Base-by-base conservation (phyloP, 2,797 vertebrate genomes). In the Urocyon cinereoargenteus region DNA sequence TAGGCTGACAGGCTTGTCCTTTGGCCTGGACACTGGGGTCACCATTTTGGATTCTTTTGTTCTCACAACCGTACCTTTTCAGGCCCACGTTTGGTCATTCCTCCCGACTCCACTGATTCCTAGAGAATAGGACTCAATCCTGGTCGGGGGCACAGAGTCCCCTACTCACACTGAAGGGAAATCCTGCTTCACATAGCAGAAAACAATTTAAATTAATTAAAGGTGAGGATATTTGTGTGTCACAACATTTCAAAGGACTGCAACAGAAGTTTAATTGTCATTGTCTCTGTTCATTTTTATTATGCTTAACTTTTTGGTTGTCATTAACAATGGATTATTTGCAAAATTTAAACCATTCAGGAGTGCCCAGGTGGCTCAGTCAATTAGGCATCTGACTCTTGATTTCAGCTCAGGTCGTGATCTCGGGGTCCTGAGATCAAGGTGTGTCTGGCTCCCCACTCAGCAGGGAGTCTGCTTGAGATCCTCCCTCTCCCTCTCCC, bases 201-300 rank as follows among this genome's bases (percentile, higher is more conserved):
- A 87, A 88, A 81, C 64, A 59, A 78, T 36, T n/a, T 75, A 81
- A 91, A 85, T 62, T 55, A 53, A 75, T 72, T 93, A 68, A 66
- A 36, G 36, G 24, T 14, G 10, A 53, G 24, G 83, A 22, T 61
- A 45, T 64, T 88, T 59, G 82, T 75, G 86, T 31, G 28, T 8
- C 9, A 40, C 16, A 21, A 19, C 45, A 14, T 96, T 57, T 91
- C 55, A 73, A 78, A 83, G 8, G 26, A 21, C 45, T 86, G 53
- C 28, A 70, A 18, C 72, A 55, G 53, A 70, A 78, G 36, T 86
- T 90, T 68, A 90, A 81, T 28, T 86, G 34, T 55, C 24, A 82
- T 28, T 86, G 34, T 55, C 24, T 78, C 24, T 72, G 34, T 70
- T 85, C 51, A 18, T 55, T 94, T 88, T 85, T 49, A 79, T 85